Percentiles rank a stretch among this genome's conserved stretches.
Evolutionary conservation across 2,113 vertebrate genomes (phyloP).

Genomic region (Orientallactaga bullata): DNA sequence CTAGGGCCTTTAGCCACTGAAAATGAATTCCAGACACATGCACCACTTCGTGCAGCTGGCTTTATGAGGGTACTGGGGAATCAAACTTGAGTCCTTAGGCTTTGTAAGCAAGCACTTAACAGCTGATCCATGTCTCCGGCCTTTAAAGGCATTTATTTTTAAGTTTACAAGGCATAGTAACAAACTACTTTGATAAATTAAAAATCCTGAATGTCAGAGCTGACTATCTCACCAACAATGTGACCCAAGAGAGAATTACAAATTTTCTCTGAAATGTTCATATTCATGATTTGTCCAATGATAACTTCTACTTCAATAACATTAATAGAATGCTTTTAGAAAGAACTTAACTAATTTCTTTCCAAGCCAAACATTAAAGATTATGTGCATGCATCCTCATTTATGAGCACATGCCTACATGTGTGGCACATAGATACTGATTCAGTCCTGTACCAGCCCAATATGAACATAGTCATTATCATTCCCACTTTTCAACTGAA

Average conservation of each 20-base stretch:
- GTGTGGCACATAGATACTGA: background rate
- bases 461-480: slow-evolving; percentile 8
- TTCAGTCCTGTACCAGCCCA: background rate
- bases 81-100: too few relatives aligned
- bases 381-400: too few relatives aligned
- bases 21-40: too few relatives aligned
- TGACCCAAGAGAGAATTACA: background rate
- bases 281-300: slow-evolving; percentile 51
- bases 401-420: background rate
- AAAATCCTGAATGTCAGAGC: slow-evolving; percentile 7
- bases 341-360: slow-evolving; percentile 39
- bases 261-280: slow-evolving; percentile 23
- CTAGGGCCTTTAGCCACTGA: too few relatives aligned
- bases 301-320: slow-evolving; percentile 54
- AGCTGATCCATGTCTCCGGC: too few relatives aligned
- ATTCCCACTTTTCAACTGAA: slow-evolving; percentile 33
- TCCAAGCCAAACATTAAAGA: background rate
- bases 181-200: background rate
- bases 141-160: too few relatives aligned
- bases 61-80: too few relatives aligned
- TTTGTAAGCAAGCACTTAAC: too few relatives aligned
- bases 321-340: background rate
- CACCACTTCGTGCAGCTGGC: too few relatives aligned
- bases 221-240: background rate
- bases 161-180: background rate